These are phyloP conservation scores for Oncorhynchus kisutch DNA, from an alignment of 2,113 vertebrate genomes.

Conservation along the genomic window DNA sequence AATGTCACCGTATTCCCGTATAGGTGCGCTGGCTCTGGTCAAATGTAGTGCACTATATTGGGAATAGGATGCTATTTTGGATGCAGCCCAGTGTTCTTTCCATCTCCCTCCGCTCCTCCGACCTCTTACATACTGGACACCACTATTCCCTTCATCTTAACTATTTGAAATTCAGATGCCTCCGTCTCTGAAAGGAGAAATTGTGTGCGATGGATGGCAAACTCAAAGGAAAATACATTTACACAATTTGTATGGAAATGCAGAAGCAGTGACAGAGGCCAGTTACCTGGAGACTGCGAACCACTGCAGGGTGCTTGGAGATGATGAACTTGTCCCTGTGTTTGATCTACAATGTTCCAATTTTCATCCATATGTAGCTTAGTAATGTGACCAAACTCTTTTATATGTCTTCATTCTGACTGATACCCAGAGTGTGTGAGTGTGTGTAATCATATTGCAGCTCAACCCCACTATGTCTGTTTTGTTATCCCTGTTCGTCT, in stretches of 20 bases:
- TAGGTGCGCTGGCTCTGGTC: too few relatives aligned
- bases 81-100: too few relatives aligned
- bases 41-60: too few relatives aligned
- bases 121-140: background rate
- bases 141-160: background rate
- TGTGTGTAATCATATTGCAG: too few relatives aligned
- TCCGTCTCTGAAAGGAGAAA: background rate
- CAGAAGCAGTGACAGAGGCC: background rate
- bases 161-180: slow-evolving; percentile 3
- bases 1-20: too few relatives aligned
- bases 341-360: background rate
- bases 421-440: too few relatives aligned
- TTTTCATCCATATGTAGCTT: background rate
- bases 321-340: background rate
- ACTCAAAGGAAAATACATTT: slow-evolving; percentile 1
- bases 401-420: too few relatives aligned
- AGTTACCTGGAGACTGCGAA: background rate
- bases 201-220: background rate
- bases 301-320: background rate
- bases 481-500: background rate
- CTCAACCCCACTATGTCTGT: too few relatives aligned
- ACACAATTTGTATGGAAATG: slow-evolving; percentile 1
- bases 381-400: too few relatives aligned
- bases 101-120: background rate
- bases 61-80: too few relatives aligned